Base-by-base conservation (phyloP, 2,797 vertebrate genomes). In the Poeciliopsis turneri region DNA sequence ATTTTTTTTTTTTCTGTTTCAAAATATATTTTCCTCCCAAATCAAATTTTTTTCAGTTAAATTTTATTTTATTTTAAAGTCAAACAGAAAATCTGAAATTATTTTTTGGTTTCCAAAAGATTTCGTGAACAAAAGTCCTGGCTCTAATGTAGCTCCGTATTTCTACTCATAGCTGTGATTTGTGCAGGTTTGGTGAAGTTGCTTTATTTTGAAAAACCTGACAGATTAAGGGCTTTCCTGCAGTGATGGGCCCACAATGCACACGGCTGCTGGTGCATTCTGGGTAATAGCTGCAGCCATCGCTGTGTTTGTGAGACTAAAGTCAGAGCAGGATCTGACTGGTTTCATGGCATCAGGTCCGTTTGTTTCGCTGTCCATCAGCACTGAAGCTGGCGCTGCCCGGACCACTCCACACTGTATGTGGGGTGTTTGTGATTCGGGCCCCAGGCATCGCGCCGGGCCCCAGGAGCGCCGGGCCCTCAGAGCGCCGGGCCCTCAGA, bases 381-480 rank as follows among this genome's bases (percentile, higher is more conserved):
- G 59, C 18, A 2, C 8, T 41, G 36, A 41, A 23, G 36, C 20
- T 23, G 61, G 18, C 15, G 18, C 66, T 25, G 16, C 33, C 28
- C 7, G 30, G 30, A 0, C 10, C 5, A 5, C 16, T 39, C 18
- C 5, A 1, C 11, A 23, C 61, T 3, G 61, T 39, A 36, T 36
- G 59, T 64, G 30, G 30, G 59, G 20, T 66, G 61, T 36, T 64
- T 36, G 59, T 30, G 53, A 57, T 57, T 28, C n/a, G n/a, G 55
- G 51, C 9, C 8, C 20, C 51, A 7, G 46, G 49, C 20, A 33
- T 33, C 3, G 33, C 33, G 0, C 33, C 33, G 33, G 33, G 33
- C 33, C 33, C 33, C 2, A 2, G 2, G 33, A 0, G 33, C 33
- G 1, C n/a, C 13, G 92, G 95, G 95, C 95, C 94, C 94, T 93